A percentile compares a stretch with the other conserved stretches of the same genome.
Conservation (phyloP, 2,888 invertebrate species). For the Crematogaster levior region DNA sequence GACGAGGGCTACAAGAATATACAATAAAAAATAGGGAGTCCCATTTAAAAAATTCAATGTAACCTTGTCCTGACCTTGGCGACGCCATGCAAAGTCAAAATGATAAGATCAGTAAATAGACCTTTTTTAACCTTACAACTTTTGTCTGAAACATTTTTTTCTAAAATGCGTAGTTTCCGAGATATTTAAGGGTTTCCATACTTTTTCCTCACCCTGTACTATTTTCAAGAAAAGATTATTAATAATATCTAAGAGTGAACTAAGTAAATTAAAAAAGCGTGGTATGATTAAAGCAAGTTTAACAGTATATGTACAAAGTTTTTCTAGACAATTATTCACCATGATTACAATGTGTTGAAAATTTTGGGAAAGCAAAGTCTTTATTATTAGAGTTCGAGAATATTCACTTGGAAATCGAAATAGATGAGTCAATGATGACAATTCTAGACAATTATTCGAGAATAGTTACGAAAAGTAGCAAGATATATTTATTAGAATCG, state of each 20-base stretch:
- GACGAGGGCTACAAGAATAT: too few relatives aligned
- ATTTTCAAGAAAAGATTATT: not conserved
- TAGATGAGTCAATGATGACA: not conserved
- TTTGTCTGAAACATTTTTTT: too few relatives aligned
- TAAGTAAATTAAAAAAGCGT: not conserved
- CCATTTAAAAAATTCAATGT: too few relatives aligned
- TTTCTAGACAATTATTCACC: not conserved
- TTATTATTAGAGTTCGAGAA: not conserved
- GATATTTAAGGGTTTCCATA: too few relatives aligned
- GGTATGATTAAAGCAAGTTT: not conserved
- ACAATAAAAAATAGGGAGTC: too few relatives aligned
- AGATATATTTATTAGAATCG: not conserved
- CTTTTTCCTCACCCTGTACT: too few relatives aligned
- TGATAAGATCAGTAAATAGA: too few relatives aligned
- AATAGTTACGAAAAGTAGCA: not conserved
- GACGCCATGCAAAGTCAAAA: too few relatives aligned
- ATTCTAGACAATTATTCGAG: not conserved
- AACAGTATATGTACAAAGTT: not conserved
- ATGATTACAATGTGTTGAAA: not conserved
- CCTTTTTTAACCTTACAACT: too few relatives aligned
- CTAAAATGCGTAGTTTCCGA: too few relatives aligned
- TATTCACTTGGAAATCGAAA: not conserved
- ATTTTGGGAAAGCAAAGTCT: not conserved
- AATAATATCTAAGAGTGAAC: not conserved
- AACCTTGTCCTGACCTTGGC: too few relatives aligned